Evolutionary conservation across 2,113 vertebrate genomes (phyloP).

Genomic region (Pholis gunnellus): DNA sequence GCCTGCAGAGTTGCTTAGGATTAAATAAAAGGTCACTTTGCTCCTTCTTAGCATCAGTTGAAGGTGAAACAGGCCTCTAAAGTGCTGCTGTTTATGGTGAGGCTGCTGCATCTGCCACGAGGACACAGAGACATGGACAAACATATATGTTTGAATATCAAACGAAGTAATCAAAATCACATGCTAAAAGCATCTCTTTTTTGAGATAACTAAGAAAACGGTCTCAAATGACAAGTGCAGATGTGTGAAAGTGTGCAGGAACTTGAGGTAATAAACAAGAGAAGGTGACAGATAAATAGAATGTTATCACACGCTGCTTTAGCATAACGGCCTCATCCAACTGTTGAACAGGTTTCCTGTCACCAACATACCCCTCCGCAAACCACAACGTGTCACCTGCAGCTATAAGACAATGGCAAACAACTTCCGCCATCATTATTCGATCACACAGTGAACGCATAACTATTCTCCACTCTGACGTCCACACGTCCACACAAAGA

Average conservation of each 20-base stretch:
- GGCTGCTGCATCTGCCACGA: not conserved
- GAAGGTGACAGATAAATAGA: slow-evolving; percentile 30
- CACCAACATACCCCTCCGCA: slow-evolving; percentile 7
- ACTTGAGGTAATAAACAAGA: slow-evolving; percentile 30
- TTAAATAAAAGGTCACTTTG: slow-evolving; percentile 19
- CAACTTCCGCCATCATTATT: not conserved
- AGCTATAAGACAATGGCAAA: slow-evolving; percentile 7
- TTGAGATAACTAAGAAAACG: too few species aligned
- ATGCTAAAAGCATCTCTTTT: not conserved
- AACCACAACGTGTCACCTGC: slow-evolving; percentile 10
- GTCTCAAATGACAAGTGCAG: not conserved
- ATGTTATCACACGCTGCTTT: not conserved
- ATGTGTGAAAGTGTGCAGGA: not conserved
- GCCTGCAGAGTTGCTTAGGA: not conserved
- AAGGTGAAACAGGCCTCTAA: not conserved
- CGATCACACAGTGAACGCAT: not conserved
- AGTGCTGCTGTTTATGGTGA: too few species aligned
- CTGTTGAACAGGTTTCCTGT: slow-evolving; percentile 51
- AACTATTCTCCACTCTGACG: not conserved
- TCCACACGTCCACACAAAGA: not conserved
- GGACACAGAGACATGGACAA: not conserved
- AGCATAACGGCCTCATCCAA: slow-evolving; percentile 6
- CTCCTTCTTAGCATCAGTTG: not conserved
- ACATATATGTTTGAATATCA: not conserved
- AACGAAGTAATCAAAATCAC: not conserved